phyloP scores from a whole-genome alignment of 2,113 vertebrate species.

The Abramis brama region DNA sequence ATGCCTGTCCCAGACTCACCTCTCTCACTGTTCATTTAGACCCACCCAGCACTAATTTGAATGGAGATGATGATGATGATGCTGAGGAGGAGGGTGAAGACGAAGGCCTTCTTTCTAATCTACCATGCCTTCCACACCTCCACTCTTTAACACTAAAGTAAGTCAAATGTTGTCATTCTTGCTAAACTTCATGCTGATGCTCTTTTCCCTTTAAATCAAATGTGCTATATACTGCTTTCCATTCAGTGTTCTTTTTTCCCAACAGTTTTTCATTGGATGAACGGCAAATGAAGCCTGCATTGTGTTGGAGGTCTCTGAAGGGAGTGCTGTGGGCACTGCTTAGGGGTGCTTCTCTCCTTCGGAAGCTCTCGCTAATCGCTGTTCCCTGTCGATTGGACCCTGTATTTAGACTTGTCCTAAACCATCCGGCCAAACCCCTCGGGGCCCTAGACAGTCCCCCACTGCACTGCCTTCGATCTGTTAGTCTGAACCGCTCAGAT shows the following conservation, averaged over 20 bases:
- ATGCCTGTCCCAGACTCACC: slow-evolving; percentile 68
- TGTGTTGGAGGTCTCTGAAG: slow-evolving; percentile 69
- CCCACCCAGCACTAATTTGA: slow-evolving; percentile 52
- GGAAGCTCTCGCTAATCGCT: slow-evolving; percentile 71
- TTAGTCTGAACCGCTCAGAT: slow-evolving; percentile 66
- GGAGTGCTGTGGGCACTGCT: slow-evolving; percentile 66
- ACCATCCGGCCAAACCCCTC: slow-evolving; percentile 22
- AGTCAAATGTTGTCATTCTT: slow-evolving; percentile 33
- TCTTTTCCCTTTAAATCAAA: not conserved
- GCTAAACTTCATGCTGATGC: not conserved
- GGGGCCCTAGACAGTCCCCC: slow-evolving; percentile 4
- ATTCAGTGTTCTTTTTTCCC: not conserved
- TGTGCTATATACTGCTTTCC: not conserved
- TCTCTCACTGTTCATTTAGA: slow-evolving; percentile 69
- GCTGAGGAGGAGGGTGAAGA: slow-evolving; percentile 40
- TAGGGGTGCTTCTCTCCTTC: slow-evolving; percentile 66
- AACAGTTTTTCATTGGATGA: slow-evolving; percentile 71
- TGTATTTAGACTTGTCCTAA: slow-evolving; percentile 62
- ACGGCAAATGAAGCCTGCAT: slow-evolving; percentile 61
- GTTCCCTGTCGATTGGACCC: slow-evolving; percentile 71
- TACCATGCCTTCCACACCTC: slow-evolving; percentile 69
- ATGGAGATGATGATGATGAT: slow-evolving; percentile 41
- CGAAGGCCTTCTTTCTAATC: slow-evolving; percentile 39
- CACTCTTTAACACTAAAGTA: slow-evolving; percentile 71
- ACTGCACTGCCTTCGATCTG: slow-evolving; percentile 25